Conservation (phyloP, 2,797 vertebrate species). For the Leucoraja ocellata region DNA sequence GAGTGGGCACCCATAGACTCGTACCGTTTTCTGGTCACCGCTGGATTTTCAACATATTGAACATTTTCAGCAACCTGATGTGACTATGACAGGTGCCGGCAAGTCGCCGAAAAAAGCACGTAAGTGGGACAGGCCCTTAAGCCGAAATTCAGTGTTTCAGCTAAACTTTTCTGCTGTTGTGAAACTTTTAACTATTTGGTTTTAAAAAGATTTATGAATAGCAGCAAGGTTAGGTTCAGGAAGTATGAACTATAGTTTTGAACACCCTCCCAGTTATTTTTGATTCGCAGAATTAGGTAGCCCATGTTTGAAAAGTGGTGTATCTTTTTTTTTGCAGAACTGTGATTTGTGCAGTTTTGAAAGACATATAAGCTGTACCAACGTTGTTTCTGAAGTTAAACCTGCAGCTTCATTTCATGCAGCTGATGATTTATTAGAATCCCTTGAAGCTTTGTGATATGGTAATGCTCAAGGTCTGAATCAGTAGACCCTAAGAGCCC, state of each 20-base stretch:
- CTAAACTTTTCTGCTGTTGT: not conserved
- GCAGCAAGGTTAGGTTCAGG: not conserved
- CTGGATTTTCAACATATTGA: too few relatives aligned
- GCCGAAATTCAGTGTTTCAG: not conserved
- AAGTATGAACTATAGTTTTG: not conserved
- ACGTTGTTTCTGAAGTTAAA: not conserved
- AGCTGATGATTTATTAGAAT: not conserved
- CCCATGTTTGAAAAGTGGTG: not conserved
- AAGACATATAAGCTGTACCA: too few relatives aligned
- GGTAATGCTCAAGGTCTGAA: not conserved
- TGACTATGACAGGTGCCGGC: too few relatives aligned
- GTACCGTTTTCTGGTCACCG: too few relatives aligned
- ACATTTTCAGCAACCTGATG: too few relatives aligned
- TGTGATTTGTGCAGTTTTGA: not conserved
- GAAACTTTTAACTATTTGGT: not conserved
- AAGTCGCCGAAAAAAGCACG: too few relatives aligned
- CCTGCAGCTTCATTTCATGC: not conserved
- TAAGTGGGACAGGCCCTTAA: not conserved
- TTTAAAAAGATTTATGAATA: not conserved
- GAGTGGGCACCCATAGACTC: too few relatives aligned
- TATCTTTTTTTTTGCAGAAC: not conserved
- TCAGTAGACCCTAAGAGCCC: not conserved
- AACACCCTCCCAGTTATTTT: not conserved
- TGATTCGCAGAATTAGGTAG: not conserved
- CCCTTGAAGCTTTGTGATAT: not conserved